Base-by-base conservation (phyloP, 2,888 invertebrate species). In the Sarcophaga carnaria region DNA sequence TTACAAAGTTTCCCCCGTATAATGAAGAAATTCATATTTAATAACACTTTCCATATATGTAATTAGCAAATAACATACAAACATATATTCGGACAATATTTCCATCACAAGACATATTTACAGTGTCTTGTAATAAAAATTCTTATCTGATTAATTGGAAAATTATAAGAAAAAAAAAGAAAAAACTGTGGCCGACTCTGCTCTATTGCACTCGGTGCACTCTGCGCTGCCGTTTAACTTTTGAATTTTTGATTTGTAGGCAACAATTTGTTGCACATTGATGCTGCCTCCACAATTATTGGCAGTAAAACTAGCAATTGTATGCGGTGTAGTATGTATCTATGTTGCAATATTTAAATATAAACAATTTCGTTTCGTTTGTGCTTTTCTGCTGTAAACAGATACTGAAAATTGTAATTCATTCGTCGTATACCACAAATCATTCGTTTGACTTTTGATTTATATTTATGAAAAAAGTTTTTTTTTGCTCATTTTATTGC, bases 371-470 rank as follows among this genome's bases (percentile, higher is more conserved):
- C 17, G 17, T 54, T 54, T 54, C 17, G 17, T 54, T 54, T 54
- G 17, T 54, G 17, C 17, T 54, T 12, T 54, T 54, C 54, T 54
- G 54, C 54, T 54, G 17, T 54, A 54, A 54, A 54, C 17, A 54
- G 12, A 54, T 54, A 54, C 54, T 54, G 54, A 14, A 54, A 54
- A 54, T 54, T 54, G 12, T 54, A 54, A 54, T 54, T 54, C 17
- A 54, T 17, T 14, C 14, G 14, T 14, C 49, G 14, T 12, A 20
- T 20, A 54, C 54, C 54, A 54, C 54, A 54, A 66, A 59, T 80
- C 71, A 66, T 80, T 59, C 17, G 49, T 64, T 75, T 75, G 64
- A 63, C 75, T 75, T 75, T 63, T 75, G 75, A 75, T 75, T 75
- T 75, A 75, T 64, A 64, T 27, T 37, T 37, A 17, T 17, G 54